Conservation (phyloP, 2,797 vertebrate genomes). For the Molothrus aeneus region DNA sequence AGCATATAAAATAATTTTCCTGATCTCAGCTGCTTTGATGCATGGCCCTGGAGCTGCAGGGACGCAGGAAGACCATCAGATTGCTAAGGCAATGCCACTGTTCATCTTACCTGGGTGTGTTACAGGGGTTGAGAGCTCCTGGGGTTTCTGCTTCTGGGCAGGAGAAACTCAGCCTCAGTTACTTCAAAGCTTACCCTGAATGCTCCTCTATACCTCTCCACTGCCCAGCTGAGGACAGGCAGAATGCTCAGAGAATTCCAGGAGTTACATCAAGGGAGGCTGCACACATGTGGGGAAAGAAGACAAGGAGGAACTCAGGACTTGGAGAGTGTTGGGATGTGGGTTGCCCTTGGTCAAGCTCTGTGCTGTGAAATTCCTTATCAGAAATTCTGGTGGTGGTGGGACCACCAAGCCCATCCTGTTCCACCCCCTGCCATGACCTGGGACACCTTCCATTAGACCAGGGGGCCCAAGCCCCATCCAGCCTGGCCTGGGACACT, state of each 20-base stretch:
- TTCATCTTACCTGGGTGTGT: not conserved
- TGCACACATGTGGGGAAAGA: not conserved
- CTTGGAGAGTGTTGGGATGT: not conserved
- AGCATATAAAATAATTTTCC: not conserved
- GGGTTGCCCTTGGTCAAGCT: not conserved
- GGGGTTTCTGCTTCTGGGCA: not conserved
- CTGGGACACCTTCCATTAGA: fast-evolving
- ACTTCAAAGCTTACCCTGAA: not conserved
- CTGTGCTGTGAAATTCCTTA: not conserved
- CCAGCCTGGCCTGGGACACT: not conserved
- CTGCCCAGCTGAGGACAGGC: not conserved
- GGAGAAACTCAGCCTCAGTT: not conserved
- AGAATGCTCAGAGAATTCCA: not conserved
- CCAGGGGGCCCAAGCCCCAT: fast-evolving
- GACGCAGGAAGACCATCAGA: fast-evolving
- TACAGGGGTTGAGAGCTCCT: not conserved
- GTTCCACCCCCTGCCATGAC: fast-evolving
- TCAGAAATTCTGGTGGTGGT: not conserved
- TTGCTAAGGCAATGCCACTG: no score
- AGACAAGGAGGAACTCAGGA: not conserved
- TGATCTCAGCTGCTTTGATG: not conserved
- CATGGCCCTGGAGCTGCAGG: not conserved
- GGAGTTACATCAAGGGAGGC: fast-evolving
- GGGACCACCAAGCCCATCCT: fast-evolving
- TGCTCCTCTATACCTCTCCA: not conserved